Evolutionary conservation across 64 coral and sea anemone genomes (phyloP).

Genomic region (Cladopsammia gracilis): DNA sequence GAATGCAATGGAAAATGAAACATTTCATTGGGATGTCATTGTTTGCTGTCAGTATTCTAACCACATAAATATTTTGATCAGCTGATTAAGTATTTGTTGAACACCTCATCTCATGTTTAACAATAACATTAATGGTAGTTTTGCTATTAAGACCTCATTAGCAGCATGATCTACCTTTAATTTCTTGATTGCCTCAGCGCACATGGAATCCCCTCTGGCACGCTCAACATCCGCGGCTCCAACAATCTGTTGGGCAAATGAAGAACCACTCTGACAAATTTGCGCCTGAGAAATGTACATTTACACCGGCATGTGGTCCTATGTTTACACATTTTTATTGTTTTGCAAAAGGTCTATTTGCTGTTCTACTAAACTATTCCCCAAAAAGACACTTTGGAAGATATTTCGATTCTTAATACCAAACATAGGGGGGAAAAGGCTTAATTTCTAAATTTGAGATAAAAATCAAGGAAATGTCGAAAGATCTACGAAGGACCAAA

Average conservation of each 20-base stretch:
- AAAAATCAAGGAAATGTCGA: not conserved
- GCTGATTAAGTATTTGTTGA: too few relatives aligned
- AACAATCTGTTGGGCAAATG: conserved; percentile 78
- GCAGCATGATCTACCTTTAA: conserved; percentile 65
- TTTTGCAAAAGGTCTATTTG: not conserved
- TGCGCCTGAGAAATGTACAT: not conserved
- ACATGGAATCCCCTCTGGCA: conserved; percentile 90
- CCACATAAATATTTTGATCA: too few relatives aligned
- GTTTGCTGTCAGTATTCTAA: too few relatives aligned
- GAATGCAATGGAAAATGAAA: too few relatives aligned
- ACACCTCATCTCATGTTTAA: too few relatives aligned
- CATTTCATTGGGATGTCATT: too few relatives aligned
- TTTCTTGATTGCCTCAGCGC: conserved; percentile 87
- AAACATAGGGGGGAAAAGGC: not conserved
- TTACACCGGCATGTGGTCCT: not conserved
- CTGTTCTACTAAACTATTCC: not conserved
- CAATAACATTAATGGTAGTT: not conserved
- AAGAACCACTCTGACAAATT: not conserved
- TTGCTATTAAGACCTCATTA: not conserved
- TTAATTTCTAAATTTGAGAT: not conserved
- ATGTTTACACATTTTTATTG: not conserved
- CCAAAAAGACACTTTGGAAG: too few relatives aligned
- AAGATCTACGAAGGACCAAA: not conserved
- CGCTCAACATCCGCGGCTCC: conserved; percentile 87
- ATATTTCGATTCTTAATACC: not conserved